Percentiles rank a stretch among this genome's conserved stretches.
Evolutionary conservation across 2,113 vertebrate species (phyloP).

Genomic region (Ochotona curzoniae): DNA sequence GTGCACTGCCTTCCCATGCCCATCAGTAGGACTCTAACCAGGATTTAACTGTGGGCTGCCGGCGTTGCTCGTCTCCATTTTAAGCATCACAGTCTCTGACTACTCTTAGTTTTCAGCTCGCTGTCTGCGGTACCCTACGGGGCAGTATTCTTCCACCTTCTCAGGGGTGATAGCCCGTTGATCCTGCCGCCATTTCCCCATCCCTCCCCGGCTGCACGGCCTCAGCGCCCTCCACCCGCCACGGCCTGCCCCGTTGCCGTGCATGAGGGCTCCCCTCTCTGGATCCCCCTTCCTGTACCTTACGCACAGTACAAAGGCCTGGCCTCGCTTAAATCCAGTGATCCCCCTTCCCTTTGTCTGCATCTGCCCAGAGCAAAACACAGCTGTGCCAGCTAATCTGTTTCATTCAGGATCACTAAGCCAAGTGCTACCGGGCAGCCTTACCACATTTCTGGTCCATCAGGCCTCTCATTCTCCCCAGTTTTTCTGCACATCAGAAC

Average conservation of each 20-base stretch:
- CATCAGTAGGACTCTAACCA: no score
- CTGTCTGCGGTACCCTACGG: not conserved
- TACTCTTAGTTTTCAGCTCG: not conserved
- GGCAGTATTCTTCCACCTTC: not conserved
- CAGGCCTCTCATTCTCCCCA: not conserved
- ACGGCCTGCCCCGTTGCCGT: not conserved
- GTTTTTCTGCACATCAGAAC: slow-evolving; percentile 4
- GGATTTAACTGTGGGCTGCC: no score
- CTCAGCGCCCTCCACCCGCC: not conserved
- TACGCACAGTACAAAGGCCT: not conserved
- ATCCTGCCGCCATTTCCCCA: not conserved
- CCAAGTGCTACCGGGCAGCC: not conserved
- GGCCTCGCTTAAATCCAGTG: not conserved
- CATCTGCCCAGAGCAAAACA: not conserved
- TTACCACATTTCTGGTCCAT: not conserved
- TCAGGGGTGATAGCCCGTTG: not conserved
- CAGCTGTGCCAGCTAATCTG: not conserved
- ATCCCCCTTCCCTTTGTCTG: not conserved
- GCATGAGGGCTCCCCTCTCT: not conserved
- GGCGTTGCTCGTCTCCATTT: not conserved
- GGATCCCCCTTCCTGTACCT: not conserved
- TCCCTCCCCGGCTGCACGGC: not conserved
- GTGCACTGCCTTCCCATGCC: no score
- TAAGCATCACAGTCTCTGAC: not conserved
- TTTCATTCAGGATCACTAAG: not conserved